phyloP scores from a whole-genome alignment of 2,888 invertebrate species.

The Scelioninae gen. 1 region DNA sequence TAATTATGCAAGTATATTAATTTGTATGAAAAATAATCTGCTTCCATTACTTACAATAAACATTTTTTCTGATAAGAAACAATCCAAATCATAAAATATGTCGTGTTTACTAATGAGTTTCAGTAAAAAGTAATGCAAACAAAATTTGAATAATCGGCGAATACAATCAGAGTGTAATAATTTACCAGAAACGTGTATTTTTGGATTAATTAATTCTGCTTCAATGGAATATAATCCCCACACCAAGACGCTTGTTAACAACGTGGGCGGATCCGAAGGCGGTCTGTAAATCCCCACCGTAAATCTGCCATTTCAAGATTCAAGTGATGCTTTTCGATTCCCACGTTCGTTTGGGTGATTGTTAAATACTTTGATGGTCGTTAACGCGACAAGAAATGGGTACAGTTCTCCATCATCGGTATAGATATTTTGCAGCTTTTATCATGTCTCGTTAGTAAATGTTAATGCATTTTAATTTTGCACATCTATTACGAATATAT shows the following conservation, averaged over 20 bases:
- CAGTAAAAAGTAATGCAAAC: conserved; percentile 34
- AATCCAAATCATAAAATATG: not conserved
- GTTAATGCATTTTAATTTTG: too few species aligned
- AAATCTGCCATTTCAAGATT: conserved; percentile 43
- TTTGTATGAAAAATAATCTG: too few species aligned
- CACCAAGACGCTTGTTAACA: conserved; percentile 45
- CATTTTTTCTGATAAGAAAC: too few species aligned
- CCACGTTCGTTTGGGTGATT: conserved; percentile 59
- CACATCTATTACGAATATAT: too few species aligned
- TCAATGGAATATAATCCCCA: conserved; percentile 51
- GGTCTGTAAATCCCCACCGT: conserved; percentile 62
- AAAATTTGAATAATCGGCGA: conserved; percentile 50
- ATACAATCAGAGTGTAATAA: conserved; percentile 30
- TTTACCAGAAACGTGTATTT: conserved; percentile 44
- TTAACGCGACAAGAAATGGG: conserved; percentile 23
- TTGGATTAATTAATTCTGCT: conserved; percentile 46
- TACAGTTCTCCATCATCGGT: conserved; percentile 14
- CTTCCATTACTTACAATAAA: too few species aligned
- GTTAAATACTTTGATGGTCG: conserved; percentile 27
- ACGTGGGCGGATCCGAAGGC: conserved; percentile 62
- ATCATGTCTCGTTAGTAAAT: conserved; percentile 1
- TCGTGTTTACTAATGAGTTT: conserved; percentile 2
- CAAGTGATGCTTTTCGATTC: conserved; percentile 58
- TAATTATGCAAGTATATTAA: too few species aligned
- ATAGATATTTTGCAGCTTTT: conserved; percentile 25